Conservation (phyloP, 2,797 vertebrate species). For the Cheirogaleus major region DNA sequence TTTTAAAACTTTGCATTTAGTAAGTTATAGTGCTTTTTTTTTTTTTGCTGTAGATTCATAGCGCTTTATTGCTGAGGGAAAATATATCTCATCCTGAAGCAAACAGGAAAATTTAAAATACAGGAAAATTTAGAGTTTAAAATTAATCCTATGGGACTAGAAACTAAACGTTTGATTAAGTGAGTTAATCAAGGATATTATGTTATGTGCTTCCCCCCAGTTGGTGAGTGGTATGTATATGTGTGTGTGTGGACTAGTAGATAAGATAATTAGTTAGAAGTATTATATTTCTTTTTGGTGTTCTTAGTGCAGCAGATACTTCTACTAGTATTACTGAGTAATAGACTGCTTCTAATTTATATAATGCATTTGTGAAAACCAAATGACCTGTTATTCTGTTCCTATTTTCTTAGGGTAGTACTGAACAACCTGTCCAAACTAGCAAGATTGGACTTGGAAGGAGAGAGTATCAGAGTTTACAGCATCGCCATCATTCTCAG, state of each 20-base stretch:
- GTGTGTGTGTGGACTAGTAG: background rate
- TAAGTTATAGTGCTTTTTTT: background rate
- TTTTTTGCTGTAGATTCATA: background rate
- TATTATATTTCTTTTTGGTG: conserved; percentile 11
- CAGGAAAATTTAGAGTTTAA: background rate
- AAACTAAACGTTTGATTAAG: conserved; percentile 28
- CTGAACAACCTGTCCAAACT: conserved; percentile 89
- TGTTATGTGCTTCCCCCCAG: background rate
- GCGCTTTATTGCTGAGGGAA: background rate
- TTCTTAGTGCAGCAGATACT: conserved; percentile 2
- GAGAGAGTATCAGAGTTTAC: conserved; percentile 96
- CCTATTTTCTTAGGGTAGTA: conserved; percentile 84
- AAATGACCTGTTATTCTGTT: background rate
- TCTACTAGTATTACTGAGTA: background rate
- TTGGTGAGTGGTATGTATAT: background rate
- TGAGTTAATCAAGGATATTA: conserved; percentile 21
- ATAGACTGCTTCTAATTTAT: background rate
- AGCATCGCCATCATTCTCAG: conserved; percentile 96
- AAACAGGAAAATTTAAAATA: conserved; percentile 30
- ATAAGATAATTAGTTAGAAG: background rate
- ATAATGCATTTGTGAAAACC: background rate
- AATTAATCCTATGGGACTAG: background rate
- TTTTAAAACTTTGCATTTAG: background rate
- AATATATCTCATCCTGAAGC: conserved; percentile 17
- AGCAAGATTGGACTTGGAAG: conserved; percentile 94